Evolutionary conservation across 2,888 invertebrate genomes (phyloP).

Genomic region (Meghimatium bilineatum): DNA sequence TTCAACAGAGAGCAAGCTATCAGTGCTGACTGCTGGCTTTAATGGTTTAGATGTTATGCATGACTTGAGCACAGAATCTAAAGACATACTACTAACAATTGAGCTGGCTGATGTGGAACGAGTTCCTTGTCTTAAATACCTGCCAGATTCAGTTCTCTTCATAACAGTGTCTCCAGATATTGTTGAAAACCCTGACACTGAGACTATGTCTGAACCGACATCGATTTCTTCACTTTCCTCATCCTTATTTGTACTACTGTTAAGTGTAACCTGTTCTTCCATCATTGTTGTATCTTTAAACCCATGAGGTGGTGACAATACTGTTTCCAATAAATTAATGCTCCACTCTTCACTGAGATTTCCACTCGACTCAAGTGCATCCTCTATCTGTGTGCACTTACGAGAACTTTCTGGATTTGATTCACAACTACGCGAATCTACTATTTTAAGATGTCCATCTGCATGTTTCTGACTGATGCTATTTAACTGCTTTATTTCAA

Average conservation of each 20-base stretch:
- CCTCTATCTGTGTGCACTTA: neutral
- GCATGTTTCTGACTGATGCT: neutral
- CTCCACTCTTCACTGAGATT: slow-evolving; percentile 5
- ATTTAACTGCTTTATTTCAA: slow-evolving; percentile 16
- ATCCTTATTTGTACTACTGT: neutral
- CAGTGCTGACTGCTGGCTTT: slow-evolving; percentile 61
- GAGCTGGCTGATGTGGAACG: slow-evolving; percentile 18
- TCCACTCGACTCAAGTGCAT: neutral
- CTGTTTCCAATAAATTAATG: slow-evolving; percentile 45
- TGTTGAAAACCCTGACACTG: slow-evolving; percentile 59
- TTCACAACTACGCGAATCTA: neutral
- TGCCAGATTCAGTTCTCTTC: slow-evolving; percentile 48
- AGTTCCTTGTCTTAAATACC: neutral
- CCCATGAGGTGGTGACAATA: slow-evolving; percentile 49
- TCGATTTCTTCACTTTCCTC: slow-evolving; percentile 31
- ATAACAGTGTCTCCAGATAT: slow-evolving; percentile 60
- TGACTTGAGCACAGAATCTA: slow-evolving; percentile 29
- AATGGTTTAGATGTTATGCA: neutral
- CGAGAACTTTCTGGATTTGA: neutral
- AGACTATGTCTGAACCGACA: slow-evolving; percentile 49
- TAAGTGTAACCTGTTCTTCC: neutral
- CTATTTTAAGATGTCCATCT: neutral
- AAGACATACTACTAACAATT: slow-evolving; percentile 11
- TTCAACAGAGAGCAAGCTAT: slow-evolving; percentile 55
- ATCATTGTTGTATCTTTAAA: slow-evolving; percentile 50